Conservation (phyloP, 2,888 invertebrate species). For the Microchrysa polita region DNA sequence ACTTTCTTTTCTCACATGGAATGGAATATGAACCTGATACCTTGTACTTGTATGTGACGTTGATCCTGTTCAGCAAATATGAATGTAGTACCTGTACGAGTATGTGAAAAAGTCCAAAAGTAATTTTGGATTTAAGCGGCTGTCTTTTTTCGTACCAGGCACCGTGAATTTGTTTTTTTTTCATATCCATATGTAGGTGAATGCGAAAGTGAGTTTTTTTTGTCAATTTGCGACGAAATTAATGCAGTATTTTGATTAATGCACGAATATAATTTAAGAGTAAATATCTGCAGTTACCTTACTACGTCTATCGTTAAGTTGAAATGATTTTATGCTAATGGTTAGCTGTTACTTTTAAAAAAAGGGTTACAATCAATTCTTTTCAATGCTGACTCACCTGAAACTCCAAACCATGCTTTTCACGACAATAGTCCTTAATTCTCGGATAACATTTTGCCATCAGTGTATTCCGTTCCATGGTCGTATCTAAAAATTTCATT, state of each 20-base stretch:
- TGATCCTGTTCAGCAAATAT: slow-evolving; percentile 4
- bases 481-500: slow-evolving; percentile 77
- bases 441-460: slow-evolving; percentile 99
- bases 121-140: slow-evolving; percentile 3
- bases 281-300: too few relatives aligned
- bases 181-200: not conserved
- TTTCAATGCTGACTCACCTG: slow-evolving; percentile 72
- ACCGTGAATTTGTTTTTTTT: not conserved
- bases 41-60: slow-evolving; percentile 16
- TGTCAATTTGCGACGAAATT: not conserved
- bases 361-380: too few relatives aligned
- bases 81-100: too few relatives aligned
- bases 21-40: not conserved
- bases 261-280: too few relatives aligned
- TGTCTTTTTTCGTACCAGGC: slow-evolving; percentile 23
- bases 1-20: slow-evolving; percentile 3
- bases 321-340: too few relatives aligned
- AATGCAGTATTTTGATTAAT: slow-evolving; percentile 21
- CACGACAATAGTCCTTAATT: slow-evolving; percentile 95
- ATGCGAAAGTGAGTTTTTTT: not conserved
- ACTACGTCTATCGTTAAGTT: too few relatives aligned
- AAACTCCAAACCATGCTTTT: slow-evolving; percentile 97
- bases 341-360: too few relatives aligned
- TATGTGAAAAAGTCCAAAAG: slow-evolving; percentile 16
- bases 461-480: slow-evolving; percentile 94